Conservation (phyloP, 2,888 invertebrate species). For the Fabriciana adippe region DNA sequence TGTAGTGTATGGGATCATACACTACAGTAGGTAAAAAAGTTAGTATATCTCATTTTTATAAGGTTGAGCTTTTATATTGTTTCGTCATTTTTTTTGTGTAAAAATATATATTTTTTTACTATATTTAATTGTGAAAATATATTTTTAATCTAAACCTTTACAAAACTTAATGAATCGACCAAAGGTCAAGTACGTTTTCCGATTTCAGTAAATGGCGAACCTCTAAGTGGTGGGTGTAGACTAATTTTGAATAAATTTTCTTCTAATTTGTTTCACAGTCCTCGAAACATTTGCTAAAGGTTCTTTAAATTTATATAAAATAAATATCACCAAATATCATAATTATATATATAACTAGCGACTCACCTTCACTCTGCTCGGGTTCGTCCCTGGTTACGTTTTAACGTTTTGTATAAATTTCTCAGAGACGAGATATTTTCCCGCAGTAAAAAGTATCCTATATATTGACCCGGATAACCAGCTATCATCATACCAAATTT, state of each 20-base stretch:
- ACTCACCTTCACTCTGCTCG: background rate
- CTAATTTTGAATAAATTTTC: conserved; percentile 5
- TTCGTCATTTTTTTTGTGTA: background rate
- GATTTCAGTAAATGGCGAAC: conserved; percentile 13
- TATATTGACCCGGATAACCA: no score
- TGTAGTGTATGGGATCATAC: no score
- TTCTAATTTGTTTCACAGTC: conserved; percentile 1
- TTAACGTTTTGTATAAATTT: no score
- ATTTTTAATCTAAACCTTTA: conserved; percentile 1
- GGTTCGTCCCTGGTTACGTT: no score
- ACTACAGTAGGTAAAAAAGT: background rate
- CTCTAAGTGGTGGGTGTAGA: conserved; percentile 9
- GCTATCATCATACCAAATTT: no score
- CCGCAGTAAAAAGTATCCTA: no score
- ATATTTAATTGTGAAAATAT: background rate
- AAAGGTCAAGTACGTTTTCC: conserved; percentile 17
- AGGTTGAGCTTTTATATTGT: no score
- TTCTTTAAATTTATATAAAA: background rate
- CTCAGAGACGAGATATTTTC: no score
- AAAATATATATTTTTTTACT: no score
- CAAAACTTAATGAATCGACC: background rate
- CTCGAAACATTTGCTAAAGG: background rate
- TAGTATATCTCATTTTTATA: no score
- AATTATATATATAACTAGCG: no score
- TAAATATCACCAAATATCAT: background rate